Conservation (phyloP, 2,113 vertebrate genomes). For the Campylomormyrus numenius region DNA sequence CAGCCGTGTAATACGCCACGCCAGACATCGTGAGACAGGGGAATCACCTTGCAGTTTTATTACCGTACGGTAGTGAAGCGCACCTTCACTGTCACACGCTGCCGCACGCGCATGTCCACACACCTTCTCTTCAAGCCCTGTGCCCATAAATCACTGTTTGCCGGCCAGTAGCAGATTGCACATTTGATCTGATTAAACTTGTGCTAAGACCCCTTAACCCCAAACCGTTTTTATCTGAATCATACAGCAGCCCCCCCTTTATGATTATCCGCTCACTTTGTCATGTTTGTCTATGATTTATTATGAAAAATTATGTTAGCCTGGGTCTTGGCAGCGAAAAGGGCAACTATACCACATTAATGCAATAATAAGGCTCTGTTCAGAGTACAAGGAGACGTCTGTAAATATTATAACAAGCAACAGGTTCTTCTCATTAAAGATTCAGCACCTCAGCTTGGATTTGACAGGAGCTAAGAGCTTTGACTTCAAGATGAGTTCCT, state of each 20-base stretch:
- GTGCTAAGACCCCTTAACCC: constrained; percentile 14
- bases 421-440: constrained; percentile 59
- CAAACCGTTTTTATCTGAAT: not conserved
- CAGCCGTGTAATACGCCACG: not conserved
- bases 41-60: constrained; percentile 14
- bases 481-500: constrained; percentile 48
- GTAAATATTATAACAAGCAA: constrained; percentile 63
- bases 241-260: not conserved
- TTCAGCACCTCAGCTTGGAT: constrained; percentile 53
- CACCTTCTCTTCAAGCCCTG: not conserved
- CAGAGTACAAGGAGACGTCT: constrained; percentile 49
- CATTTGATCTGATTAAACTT: constrained; percentile 29
- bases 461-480: constrained; percentile 56
- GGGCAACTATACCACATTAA: constrained; percentile 48
- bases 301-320: constrained; percentile 43
- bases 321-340: constrained; percentile 42
- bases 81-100: not conserved
- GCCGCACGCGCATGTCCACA: constrained; percentile 18
- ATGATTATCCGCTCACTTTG: constrained; percentile 3
- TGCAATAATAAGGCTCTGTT: constrained; percentile 47
- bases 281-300: constrained; percentile 40
- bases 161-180: constrained; percentile 18
- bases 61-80: not conserved
- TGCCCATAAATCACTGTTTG: constrained; percentile 14
- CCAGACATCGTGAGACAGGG: not conserved